Percentiles rank a stretch among this genome's conserved stretches.
Conservation (phyloP, 2,797 vertebrate genomes). For the Dendrocincla fuliginosa region DNA sequence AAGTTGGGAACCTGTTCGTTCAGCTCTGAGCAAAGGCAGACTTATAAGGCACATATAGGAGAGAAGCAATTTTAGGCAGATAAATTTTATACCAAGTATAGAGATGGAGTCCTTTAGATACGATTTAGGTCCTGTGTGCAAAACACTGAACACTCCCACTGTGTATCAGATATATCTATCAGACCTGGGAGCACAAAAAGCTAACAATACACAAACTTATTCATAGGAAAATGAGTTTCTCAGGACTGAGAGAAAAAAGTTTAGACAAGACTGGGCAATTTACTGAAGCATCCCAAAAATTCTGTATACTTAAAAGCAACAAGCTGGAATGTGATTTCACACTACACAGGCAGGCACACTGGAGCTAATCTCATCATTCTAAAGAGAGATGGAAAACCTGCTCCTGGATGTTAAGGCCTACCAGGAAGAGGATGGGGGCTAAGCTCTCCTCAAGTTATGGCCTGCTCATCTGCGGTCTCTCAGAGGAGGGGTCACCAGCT, state of each 20-base stretch:
- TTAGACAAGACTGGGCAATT: background rate
- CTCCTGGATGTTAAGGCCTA: background rate
- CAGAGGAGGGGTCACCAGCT: background rate
- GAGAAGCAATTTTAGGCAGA: background rate
- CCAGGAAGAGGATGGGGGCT: background rate
- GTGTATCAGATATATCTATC: background rate
- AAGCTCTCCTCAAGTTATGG: background rate
- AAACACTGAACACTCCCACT: background rate
- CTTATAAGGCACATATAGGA: background rate
- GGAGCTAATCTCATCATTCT: background rate
- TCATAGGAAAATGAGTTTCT: background rate
- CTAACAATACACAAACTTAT: background rate
- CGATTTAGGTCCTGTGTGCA: background rate
- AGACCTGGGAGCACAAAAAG: background rate
- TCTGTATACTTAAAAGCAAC: background rate
- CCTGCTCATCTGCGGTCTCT: background rate
- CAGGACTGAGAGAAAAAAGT: fast-evolving
- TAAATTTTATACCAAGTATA: background rate
- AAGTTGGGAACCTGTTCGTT: background rate
- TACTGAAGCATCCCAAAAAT: background rate
- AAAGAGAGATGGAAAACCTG: background rate
- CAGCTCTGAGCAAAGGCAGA: background rate
- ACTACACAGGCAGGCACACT: background rate
- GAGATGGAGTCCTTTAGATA: background rate
- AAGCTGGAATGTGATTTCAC: background rate